These are phyloP conservation scores for Allochrocebus solatus DNA, from an alignment of 2,797 vertebrate genomes.

Conservation along the genomic window DNA sequence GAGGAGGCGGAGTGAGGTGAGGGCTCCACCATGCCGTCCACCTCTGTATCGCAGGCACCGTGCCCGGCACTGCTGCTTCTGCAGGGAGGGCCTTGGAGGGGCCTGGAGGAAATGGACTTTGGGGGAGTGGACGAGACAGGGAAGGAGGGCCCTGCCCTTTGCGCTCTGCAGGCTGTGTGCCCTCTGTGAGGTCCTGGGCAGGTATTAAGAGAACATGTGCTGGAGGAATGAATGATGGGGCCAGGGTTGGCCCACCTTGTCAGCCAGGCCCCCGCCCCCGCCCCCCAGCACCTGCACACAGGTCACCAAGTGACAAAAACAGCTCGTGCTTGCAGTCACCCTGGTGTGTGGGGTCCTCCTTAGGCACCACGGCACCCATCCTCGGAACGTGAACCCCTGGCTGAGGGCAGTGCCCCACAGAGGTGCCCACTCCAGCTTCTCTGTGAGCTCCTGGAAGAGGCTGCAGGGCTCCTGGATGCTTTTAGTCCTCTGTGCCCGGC, in stretches of 20 bases:
- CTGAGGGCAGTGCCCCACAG: no score
- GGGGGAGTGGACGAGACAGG: no score
- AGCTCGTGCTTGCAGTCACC: background rate
- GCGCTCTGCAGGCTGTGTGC: accelerated
- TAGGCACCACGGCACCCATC: background rate
- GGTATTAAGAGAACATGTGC: no score
- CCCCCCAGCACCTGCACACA: background rate
- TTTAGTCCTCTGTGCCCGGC: no score
- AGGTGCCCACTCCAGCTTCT: background rate
- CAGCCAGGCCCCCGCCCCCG: no score
- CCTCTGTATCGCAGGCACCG: background rate
- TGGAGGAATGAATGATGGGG: background rate
- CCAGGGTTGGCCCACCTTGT: accelerated
- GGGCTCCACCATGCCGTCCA: background rate
- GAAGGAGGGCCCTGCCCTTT: background rate
- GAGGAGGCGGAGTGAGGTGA: background rate
- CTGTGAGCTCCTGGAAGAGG: background rate
- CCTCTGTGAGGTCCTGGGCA: background rate
- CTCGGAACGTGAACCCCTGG: no score
- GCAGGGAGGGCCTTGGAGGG: background rate
- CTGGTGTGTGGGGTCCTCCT: background rate
- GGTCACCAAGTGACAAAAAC: background rate
- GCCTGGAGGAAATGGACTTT: background rate
- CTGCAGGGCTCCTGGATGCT: background rate
- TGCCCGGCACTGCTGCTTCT: background rate